Percentiles rank a stretch among this genome's conserved stretches.
These are phyloP conservation scores for Salminus brasiliensis DNA, from an alignment of 2,113 vertebrate species.

Conservation along the genomic window DNA sequence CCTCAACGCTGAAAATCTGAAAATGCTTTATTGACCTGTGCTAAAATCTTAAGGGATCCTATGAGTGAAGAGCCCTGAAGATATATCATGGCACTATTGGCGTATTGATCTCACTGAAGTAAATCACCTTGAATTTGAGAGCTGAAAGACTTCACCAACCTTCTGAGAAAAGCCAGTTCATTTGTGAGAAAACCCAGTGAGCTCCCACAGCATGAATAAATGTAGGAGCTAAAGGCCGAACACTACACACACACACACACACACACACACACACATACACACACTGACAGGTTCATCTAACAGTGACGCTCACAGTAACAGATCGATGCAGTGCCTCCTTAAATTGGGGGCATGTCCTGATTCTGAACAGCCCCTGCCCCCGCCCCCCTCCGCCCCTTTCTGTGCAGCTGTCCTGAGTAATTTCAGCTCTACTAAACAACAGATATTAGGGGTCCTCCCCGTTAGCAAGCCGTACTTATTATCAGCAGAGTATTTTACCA, in stretches of 20 bases:
- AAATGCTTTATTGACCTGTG: not conserved
- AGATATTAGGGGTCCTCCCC: not conserved
- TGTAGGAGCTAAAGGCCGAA: no score
- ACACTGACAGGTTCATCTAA: not conserved
- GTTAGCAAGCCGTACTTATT: not conserved
- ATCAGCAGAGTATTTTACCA: not conserved
- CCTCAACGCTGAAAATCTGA: not conserved
- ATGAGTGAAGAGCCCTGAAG: not conserved
- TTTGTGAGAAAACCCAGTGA: not conserved
- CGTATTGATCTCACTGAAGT: conserved; percentile 43
- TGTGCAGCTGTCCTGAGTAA: conserved; percentile 42
- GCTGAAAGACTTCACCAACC: not conserved
- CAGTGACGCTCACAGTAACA: not conserved
- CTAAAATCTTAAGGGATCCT: not conserved
- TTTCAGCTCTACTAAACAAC: not conserved
- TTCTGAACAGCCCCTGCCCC: conserved; percentile 12
- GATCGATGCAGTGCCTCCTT: conserved; percentile 54
- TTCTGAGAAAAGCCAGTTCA: not conserved
- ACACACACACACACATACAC: no score
- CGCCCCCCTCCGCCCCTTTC: conserved; percentile 48
- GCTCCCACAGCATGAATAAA: not conserved
- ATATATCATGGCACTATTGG: conserved; percentile 28
- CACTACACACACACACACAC: not conserved
- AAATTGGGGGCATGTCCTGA: conserved; percentile 35
- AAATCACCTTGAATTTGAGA: conserved; percentile 48